Evolutionary conservation across 2,113 vertebrate species (phyloP).

Genomic region (Talpa occidentalis): DNA sequence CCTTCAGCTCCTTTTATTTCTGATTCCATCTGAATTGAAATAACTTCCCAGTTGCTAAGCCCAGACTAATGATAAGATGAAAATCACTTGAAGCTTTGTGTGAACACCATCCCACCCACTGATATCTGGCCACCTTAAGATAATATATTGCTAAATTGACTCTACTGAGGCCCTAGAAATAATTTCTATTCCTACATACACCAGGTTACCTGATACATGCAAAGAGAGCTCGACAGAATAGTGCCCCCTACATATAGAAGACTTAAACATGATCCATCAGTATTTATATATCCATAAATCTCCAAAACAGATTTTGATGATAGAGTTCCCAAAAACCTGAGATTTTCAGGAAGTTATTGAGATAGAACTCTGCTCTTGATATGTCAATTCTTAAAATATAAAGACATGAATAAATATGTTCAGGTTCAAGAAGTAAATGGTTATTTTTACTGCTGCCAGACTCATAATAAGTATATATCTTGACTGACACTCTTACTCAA

Average conservation of each 20-base stretch:
- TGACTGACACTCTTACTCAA: not conserved
- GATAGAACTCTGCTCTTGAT: not conserved
- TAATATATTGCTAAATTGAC: not conserved
- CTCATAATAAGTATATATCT: not conserved
- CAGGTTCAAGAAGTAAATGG: not conserved
- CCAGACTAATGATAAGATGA: not conserved
- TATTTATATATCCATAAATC: not conserved
- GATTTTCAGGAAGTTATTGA: not conserved
- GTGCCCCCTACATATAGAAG: not conserved
- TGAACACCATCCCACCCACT: not conserved
- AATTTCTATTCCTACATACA: not conserved
- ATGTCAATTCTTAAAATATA: constrained; percentile 26
- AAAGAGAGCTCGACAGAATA: not conserved
- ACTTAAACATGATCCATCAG: not conserved
- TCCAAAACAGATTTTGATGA: not conserved
- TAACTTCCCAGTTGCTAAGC: not conserved
- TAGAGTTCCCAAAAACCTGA: not conserved
- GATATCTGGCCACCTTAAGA: not conserved
- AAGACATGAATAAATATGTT: not conserved
- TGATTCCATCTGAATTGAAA: not conserved
- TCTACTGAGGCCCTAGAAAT: not conserved
- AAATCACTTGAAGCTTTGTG: not conserved
- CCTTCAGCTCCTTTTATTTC: not conserved
- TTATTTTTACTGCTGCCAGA: not conserved
- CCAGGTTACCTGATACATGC: not conserved